These are phyloP conservation scores for Pangasius djambal DNA, from an alignment of 2,797 vertebrate species.

Conservation along the genomic window DNA sequence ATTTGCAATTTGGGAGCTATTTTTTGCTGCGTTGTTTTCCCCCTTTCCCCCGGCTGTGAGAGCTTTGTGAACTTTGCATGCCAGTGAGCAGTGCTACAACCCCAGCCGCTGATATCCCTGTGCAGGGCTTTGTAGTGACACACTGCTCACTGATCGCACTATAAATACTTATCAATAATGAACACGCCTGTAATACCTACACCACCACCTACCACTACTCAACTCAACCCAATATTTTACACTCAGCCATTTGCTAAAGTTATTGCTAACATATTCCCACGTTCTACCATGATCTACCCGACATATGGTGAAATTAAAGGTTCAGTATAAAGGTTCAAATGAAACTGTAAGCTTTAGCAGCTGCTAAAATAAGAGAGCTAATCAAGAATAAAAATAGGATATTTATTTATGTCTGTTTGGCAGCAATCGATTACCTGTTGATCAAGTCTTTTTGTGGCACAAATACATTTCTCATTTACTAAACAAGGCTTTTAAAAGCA, in stretches of 20 bases:
- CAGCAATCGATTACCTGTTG: not conserved
- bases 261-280: not conserved
- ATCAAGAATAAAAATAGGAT: not conserved
- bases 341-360: not conserved
- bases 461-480: not conserved
- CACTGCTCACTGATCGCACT: constrained; percentile 54
- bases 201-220: constrained; percentile 26
- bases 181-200: constrained; percentile 50
- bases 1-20: not conserved
- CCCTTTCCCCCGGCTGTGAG: not conserved
- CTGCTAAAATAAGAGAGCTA: not conserved
- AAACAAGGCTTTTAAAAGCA: not conserved
- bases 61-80: constrained; percentile 23
- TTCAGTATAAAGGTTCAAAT: not conserved
- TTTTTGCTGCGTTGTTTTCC: not conserved
- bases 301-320: not conserved
- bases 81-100: constrained; percentile 2
- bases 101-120: constrained; percentile 44
- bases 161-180: constrained; percentile 59
- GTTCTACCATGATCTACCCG: not conserved
- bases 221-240: not conserved
- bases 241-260: not conserved
- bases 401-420: not conserved
- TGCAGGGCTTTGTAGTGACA: constrained; percentile 42
- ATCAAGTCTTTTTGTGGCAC: not conserved